Evolutionary conservation across 2,797 vertebrate species (phyloP).

Genomic region (Macropus fuliginosus): DNA sequence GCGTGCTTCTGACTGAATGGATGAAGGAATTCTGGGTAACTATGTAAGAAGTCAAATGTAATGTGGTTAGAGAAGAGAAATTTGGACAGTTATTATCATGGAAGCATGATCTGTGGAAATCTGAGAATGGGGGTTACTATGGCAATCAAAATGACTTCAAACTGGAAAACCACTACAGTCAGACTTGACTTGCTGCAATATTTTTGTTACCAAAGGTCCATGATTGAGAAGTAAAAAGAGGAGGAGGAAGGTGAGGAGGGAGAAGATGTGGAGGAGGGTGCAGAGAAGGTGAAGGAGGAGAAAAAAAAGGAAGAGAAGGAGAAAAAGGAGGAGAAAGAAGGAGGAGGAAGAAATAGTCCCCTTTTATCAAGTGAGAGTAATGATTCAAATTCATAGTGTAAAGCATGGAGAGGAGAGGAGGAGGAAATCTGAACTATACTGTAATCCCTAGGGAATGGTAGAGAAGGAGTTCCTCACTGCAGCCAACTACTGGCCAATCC

Average conservation of each 20-base stretch:
- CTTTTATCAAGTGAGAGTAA: not conserved
- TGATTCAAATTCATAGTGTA: not conserved
- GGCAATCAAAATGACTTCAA: rapidly evolving
- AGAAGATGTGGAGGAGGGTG: not conserved
- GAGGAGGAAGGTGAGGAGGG: not conserved
- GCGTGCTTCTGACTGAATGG: not conserved
- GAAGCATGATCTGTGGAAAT: not conserved
- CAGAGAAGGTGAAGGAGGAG: not conserved
- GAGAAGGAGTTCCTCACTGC: not conserved
- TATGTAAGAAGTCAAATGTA: not conserved
- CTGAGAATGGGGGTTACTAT: rapidly evolving
- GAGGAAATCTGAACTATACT: not conserved
- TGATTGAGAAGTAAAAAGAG: not conserved
- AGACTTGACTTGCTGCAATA: not conserved
- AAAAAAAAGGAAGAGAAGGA: not conserved
- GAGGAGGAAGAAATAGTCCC: not conserved
- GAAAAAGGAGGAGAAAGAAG: no score
- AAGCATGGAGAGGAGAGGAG: not conserved
- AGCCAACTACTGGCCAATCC: not conserved
- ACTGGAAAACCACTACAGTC: not conserved
- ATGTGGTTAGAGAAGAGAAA: not conserved
- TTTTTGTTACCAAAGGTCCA: not conserved
- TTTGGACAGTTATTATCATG: not conserved
- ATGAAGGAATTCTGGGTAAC: not conserved
- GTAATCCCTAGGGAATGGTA: not conserved